A percentile compares a stretch with the other conserved stretches of the same genome.
Evolutionary conservation across 2,888 invertebrate species (phyloP).

Genomic region (Dichetophora obliterata): DNA sequence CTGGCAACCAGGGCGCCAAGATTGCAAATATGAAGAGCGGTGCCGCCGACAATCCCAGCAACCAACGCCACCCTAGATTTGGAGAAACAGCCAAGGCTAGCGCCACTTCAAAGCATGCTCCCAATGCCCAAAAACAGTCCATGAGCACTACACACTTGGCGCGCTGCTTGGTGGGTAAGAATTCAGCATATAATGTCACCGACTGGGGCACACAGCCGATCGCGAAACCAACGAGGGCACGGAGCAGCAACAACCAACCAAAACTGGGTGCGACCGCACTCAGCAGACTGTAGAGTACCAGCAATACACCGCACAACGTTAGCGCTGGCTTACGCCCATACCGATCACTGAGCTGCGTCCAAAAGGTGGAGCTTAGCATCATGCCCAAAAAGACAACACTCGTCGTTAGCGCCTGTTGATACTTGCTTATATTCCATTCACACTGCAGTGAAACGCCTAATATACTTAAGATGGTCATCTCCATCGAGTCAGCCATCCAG

Average conservation of each 20-base stretch:
- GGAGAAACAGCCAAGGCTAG: conserved; percentile 93
- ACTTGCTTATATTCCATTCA: conserved; percentile 89
- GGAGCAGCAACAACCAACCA: conserved; percentile 89
- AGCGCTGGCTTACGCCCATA: conserved; percentile 93
- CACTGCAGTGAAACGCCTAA: conserved; percentile 94
- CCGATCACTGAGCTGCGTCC: conserved; percentile 94
- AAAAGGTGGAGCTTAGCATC: conserved; percentile 97
- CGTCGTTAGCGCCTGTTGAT: conserved; percentile 92
- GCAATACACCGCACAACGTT: conserved; percentile 87
- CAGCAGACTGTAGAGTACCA: conserved; percentile 91
- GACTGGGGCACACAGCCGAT: conserved; percentile 98
- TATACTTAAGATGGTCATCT: conserved; percentile 96
- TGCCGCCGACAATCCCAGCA: conserved; percentile 90
- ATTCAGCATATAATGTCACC: conserved; percentile 97
- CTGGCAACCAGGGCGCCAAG: conserved; percentile 93
- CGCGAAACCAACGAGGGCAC: conserved; percentile 94
- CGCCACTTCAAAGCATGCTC: conserved; percentile 93
- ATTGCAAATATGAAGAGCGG: conserved; percentile 87
- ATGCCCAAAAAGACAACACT: conserved; percentile 95
- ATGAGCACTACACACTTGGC: conserved; percentile 95
- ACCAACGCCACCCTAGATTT: conserved; percentile 90
- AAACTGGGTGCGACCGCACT: conserved; percentile 93
- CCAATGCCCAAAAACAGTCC: conserved; percentile 97
- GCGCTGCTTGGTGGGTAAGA: conserved; percentile 92
- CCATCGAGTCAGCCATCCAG: conserved; percentile 99